phyloP scores from a whole-genome alignment of 2,888 invertebrate genomes.

The Dynastes grantii region DNA sequence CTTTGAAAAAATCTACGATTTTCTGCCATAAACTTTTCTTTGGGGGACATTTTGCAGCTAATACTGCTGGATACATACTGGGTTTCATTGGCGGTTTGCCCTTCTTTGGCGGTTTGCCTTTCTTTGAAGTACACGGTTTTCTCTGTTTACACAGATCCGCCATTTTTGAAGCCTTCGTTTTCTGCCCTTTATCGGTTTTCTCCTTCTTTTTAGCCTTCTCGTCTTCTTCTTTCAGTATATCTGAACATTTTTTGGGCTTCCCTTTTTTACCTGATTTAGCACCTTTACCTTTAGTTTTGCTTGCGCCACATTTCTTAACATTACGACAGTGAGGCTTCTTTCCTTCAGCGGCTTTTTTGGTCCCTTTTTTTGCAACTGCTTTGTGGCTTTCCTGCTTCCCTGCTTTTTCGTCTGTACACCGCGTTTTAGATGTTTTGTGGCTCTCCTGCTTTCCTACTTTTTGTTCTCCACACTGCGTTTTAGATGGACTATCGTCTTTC shows the following conservation, averaged over 20 bases:
- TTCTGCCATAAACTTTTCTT: conserved; percentile 59
- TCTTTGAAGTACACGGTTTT: conserved; percentile 29
- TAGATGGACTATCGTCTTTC: conserved; percentile 5
- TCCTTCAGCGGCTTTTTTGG: conserved; percentile 4
- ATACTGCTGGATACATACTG: neutral
- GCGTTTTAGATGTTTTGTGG: neutral
- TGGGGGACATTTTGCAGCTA: conserved; percentile 21
- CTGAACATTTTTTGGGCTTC: conserved; percentile 39
- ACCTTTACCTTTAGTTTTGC: neutral
- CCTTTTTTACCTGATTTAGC: conserved; percentile 15
- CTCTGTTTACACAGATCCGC: conserved; percentile 27
- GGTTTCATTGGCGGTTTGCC: neutral
- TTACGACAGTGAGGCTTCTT: conserved; percentile 13
- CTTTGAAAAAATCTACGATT: conserved; percentile 65
- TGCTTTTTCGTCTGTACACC: conserved; percentile 5
- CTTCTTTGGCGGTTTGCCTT: neutral
- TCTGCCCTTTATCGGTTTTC: neutral
- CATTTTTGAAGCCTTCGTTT: conserved; percentile 1
- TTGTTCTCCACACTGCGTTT: neutral
- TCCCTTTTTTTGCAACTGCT: neutral
- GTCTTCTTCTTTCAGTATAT: conserved; percentile 31
- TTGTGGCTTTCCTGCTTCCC: conserved; percentile 11
- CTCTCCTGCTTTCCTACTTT: conserved; percentile 19
- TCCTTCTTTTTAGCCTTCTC: conserved; percentile 31
- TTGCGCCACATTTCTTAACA: neutral